These are phyloP conservation scores for Takifugu rubripes DNA, from an alignment of 2,797 vertebrate species.

Conservation along the genomic window DNA sequence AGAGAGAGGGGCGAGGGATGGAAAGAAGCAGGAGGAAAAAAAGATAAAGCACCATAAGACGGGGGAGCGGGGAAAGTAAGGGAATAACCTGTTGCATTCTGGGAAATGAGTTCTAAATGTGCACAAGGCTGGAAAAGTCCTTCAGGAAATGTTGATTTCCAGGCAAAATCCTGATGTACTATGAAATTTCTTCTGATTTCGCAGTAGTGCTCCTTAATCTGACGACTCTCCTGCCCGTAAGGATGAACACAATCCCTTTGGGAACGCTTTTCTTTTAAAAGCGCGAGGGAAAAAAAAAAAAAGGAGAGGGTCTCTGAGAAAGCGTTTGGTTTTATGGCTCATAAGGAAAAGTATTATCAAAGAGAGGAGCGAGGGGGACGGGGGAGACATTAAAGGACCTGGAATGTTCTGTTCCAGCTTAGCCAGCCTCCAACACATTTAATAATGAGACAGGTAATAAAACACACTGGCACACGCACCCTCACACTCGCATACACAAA, in stretches of 20 bases:
- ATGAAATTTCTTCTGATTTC: neutral
- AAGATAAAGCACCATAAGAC: slow-evolving; percentile 7
- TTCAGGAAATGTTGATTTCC: no score
- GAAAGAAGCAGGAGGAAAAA: slow-evolving; percentile 18
- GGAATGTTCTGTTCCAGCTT: slow-evolving; percentile 75
- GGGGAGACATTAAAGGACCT: slow-evolving; percentile 74
- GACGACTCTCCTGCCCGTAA: neutral
- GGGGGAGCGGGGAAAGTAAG: neutral
- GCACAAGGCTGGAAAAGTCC: neutral
- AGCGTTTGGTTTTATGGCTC: slow-evolving; percentile 69
- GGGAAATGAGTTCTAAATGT: neutral
- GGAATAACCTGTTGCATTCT: slow-evolving; percentile 8
- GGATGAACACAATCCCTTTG: neutral
- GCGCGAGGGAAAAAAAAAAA: slow-evolving; percentile 18
- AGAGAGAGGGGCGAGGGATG: slow-evolving; percentile 22
- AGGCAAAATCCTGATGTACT: neutral
- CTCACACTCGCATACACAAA: slow-evolving; percentile 21
- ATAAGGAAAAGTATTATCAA: slow-evolving; percentile 75
- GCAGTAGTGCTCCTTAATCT: no score
- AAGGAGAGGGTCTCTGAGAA: slow-evolving; percentile 49
- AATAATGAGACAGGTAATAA: slow-evolving; percentile 81
- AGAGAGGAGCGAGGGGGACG: slow-evolving; percentile 57
- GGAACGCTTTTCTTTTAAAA: slow-evolving; percentile 15
- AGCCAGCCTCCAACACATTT: slow-evolving; percentile 69
- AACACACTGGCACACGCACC: slow-evolving; percentile 56